Evolutionary conservation across 2,797 vertebrate genomes (phyloP).

Genomic region (Fringilla coelebs): DNA sequence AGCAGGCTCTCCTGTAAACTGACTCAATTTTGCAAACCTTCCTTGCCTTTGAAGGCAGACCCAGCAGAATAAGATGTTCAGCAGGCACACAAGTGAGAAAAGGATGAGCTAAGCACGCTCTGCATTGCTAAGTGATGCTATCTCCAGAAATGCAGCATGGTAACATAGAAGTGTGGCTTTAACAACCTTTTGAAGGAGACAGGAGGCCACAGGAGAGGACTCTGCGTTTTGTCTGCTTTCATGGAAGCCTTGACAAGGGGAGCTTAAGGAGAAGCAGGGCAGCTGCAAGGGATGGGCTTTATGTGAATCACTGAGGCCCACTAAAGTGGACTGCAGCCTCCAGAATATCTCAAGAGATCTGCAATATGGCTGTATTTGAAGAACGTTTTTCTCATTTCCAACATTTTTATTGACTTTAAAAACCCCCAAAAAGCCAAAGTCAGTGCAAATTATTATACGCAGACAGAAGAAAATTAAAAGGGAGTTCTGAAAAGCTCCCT

Average conservation of each 20-base stretch:
- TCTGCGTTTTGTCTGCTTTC: background rate
- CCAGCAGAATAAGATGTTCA: fast-evolving
- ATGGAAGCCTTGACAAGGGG: background rate
- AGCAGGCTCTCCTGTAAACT: background rate
- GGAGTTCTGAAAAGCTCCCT: background rate
- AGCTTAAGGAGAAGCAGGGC: background rate
- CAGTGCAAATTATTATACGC: background rate
- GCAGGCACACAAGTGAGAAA: background rate
- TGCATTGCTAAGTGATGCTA: background rate
- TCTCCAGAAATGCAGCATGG: background rate
- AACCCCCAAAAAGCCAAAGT: background rate
- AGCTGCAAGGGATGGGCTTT: background rate
- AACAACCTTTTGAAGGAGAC: background rate
- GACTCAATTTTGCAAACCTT: background rate
- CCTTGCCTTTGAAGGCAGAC: background rate
- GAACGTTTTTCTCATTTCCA: background rate
- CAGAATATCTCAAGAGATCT: background rate
- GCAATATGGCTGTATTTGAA: background rate
- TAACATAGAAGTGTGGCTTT: background rate
- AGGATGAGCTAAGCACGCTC: background rate
- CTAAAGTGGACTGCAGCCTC: background rate
- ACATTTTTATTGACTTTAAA: background rate
- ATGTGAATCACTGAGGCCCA: background rate
- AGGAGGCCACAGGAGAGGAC: background rate
- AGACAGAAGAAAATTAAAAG: background rate